Evolutionary conservation across 2,113 vertebrate species (phyloP).

Genomic region (Acanthisitta chloris): DNA sequence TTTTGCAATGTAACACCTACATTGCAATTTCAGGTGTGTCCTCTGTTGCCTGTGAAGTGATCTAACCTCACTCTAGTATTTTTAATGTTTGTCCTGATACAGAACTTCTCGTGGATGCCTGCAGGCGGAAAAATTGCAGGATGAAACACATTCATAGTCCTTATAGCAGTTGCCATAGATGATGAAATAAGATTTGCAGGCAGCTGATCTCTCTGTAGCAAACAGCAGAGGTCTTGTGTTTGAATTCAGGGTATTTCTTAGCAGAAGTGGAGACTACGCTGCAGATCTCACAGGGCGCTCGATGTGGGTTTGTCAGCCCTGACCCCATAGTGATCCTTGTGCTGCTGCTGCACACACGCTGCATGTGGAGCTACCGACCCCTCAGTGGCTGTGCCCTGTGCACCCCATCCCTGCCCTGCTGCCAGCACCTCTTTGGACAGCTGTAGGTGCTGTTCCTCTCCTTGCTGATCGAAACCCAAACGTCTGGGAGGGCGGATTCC

Average conservation of each 20-base stretch:
- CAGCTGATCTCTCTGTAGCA: neutral
- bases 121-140: neutral
- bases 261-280: neutral
- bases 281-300: neutral
- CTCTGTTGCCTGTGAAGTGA: neutral
- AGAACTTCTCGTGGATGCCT: neutral
- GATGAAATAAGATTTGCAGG: neutral
- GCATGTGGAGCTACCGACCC: fast-evolving
- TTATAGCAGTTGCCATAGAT: neutral
- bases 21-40: neutral
- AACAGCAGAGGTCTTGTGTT: neutral
- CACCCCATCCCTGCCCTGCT: neutral
- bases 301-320: neutral
- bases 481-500: too few relatives aligned
- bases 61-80: neutral
- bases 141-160: neutral
- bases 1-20: neutral
- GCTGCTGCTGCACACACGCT: neutral
- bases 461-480: neutral
- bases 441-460: neutral
- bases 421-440: neutral
- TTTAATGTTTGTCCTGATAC: slow-evolving; percentile 16
- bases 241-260: neutral
- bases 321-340: fast-evolving
- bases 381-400: fast-evolving